Percentiles rank a stretch among this genome's conserved stretches.
Evolutionary conservation across 2,888 invertebrate species (phyloP).

Genomic region (Nomada lathburiana): DNA sequence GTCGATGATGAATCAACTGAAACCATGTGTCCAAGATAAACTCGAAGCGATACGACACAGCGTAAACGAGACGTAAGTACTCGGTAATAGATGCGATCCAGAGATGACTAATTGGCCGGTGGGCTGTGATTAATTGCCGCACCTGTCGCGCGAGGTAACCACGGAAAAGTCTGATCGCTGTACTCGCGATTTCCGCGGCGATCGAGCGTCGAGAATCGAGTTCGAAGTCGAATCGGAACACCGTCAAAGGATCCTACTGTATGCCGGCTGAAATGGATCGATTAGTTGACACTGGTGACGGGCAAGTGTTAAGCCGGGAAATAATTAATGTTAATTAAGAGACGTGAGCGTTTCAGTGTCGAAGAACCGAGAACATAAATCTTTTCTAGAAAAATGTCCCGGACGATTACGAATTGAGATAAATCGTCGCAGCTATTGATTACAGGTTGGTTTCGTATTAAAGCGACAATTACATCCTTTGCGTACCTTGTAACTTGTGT

Average conservation of each 20-base stretch:
- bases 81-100: constrained; percentile 46
- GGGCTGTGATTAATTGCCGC: constrained; percentile 61
- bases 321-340: constrained; percentile 7
- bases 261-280: constrained; percentile 2
- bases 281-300: constrained; percentile 15
- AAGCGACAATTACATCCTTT: no score
- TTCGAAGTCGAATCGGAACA: neutral
- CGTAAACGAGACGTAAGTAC: constrained; percentile 52
- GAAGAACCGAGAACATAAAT: no score
- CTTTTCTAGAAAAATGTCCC: neutral
- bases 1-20: neutral
- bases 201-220: neutral
- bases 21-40: neutral
- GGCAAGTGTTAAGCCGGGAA: neutral
- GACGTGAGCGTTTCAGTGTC: neutral
- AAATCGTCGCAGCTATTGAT: no score
- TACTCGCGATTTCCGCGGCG: neutral
- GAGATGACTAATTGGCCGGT: constrained; percentile 59
- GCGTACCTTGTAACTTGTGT: no score
- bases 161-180: neutral
- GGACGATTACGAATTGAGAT: no score
- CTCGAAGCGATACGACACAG: neutral
- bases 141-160: constrained; percentile 36
- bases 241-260: neutral
- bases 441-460: no score